Evolutionary conservation across 2,888 invertebrate species (phyloP).

Genomic region (Brenthis daphne): DNA sequence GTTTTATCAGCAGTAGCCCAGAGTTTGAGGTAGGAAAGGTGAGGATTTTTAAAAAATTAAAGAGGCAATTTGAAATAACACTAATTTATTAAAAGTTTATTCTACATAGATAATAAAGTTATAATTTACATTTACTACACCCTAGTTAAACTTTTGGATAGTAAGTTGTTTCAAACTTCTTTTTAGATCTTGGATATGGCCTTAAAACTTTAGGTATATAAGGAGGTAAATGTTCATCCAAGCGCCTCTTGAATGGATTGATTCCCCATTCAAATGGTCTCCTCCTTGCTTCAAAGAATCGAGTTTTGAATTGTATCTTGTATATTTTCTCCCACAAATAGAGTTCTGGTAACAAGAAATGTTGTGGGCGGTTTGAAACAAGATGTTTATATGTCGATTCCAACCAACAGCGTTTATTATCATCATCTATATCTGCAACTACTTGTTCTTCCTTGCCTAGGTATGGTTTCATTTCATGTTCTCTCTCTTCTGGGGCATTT

Average conservation of each 20-base stretch:
- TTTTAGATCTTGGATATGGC: constrained; percentile 83
- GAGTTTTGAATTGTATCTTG: constrained; percentile 86
- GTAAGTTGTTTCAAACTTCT: constrained; percentile 85
- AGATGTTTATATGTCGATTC: constrained; percentile 87
- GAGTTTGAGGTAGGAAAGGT: too few relatives aligned
- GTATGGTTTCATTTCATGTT: constrained; percentile 88
- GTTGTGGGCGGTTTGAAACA: constrained; percentile 85
- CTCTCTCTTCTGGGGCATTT: constrained; percentile 84
- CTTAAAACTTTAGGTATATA: constrained; percentile 88
- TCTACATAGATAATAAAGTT: constrained; percentile 8
- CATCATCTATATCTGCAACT: constrained; percentile 86
- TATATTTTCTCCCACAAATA: constrained; percentile 93
- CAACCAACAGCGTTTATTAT: constrained; percentile 86
- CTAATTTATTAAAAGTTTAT: constrained; percentile 7
- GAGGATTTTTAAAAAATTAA: not conserved
- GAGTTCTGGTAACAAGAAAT: constrained; percentile 85
- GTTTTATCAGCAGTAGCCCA: too few relatives aligned
- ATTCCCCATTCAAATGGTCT: constrained; percentile 86
- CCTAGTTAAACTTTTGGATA: constrained; percentile 81
- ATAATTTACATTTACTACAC: not conserved
- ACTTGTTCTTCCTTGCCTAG: constrained; percentile 81
- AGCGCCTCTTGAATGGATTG: constrained; percentile 83
- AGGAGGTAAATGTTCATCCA: constrained; percentile 85
- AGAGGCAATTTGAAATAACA: not conserved
- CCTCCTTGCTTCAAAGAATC: constrained; percentile 85